Conservation (phyloP, 2,888 invertebrate species). For the Caenorhabditis drosophilae region DNA sequence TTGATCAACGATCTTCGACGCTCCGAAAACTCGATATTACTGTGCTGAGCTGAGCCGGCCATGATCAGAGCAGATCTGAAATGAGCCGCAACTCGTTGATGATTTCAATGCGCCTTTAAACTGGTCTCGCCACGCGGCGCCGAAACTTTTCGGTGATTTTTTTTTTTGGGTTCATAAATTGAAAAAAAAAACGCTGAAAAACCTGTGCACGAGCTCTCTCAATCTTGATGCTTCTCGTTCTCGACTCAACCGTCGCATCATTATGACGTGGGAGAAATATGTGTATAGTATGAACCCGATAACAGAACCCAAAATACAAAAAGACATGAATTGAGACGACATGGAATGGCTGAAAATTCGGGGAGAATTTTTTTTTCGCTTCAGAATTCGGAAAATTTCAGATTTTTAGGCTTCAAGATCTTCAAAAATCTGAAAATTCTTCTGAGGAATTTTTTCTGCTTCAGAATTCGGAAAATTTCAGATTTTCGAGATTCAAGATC, state of each 20-base stretch:
- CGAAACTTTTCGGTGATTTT: no score
- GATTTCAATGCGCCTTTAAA: no score
- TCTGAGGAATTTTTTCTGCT: neutral
- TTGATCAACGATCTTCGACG: slow-evolving; percentile 52
- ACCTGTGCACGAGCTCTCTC: slow-evolving; percentile 42
- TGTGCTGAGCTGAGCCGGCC: slow-evolving; percentile 46
- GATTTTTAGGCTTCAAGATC: no score
- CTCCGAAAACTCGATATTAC: slow-evolving; percentile 28
- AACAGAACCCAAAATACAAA: slow-evolving; percentile 53
- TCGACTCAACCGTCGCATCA: slow-evolving; percentile 41
- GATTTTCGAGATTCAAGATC: no score
- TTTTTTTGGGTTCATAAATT: neutral
- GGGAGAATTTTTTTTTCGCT: no score
- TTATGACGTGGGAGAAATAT: slow-evolving; percentile 52
- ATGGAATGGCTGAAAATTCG: slow-evolving; percentile 41
- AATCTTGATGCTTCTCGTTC: slow-evolving; percentile 36
- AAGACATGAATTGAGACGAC: slow-evolving; percentile 54
- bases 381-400: no score
- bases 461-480: no score
- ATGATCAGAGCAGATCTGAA: slow-evolving; percentile 55
- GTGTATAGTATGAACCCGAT: slow-evolving; percentile 58
- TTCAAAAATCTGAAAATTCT: neutral
- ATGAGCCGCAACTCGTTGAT: no score
- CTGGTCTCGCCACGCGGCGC: no score
- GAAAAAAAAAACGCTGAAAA: neutral